Evolutionary conservation across 2,888 invertebrate species (phyloP).

Genomic region (Aproaerema taeniolella): DNA sequence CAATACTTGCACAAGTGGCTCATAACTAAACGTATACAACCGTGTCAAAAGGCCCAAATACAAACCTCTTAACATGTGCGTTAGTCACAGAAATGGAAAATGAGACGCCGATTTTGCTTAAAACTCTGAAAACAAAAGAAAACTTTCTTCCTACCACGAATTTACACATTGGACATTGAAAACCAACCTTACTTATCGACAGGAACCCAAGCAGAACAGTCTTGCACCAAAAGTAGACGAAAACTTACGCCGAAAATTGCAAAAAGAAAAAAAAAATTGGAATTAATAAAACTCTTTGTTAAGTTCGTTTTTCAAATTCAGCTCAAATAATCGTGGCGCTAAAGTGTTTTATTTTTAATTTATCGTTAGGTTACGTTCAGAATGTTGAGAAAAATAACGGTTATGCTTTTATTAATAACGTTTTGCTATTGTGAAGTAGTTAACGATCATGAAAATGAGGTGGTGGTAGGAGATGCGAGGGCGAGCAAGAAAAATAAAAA

Average conservation of each 20-base stretch:
- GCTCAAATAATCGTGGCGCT: constrained; percentile 5
- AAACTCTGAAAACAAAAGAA: constrained; percentile 57
- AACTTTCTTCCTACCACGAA: constrained; percentile 58
- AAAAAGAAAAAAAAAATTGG: constrained; percentile 7
- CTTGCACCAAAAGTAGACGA: constrained; percentile 25
- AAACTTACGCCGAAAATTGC: no score
- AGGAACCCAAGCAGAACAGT: constrained; percentile 36
- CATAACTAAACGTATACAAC: constrained; percentile 33
- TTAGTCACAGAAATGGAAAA: constrained; percentile 62
- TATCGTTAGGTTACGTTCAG: constrained; percentile 10
- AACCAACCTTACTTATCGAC: constrained; percentile 56
- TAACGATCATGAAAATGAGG: constrained; percentile 36
- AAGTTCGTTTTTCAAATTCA: not conserved
- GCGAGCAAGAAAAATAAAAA: constrained; percentile 63
- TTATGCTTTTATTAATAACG: constrained; percentile 41
- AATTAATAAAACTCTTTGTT: not conserved
- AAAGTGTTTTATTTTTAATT: constrained; percentile 3
- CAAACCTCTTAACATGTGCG: constrained; percentile 51
- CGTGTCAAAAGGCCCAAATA: constrained; percentile 42
- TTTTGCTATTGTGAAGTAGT: constrained; percentile 45
- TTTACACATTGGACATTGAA: constrained; percentile 38
- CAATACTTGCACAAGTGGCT: constrained; percentile 37
- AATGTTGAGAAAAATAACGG: constrained; percentile 42
- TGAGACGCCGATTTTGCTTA: constrained; percentile 43
- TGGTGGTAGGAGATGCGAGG: constrained; percentile 47